Percentiles rank a stretch among this genome's conserved stretches.
Conservation (phyloP, 2,113 vertebrate species). For the Brachirus orientalis region DNA sequence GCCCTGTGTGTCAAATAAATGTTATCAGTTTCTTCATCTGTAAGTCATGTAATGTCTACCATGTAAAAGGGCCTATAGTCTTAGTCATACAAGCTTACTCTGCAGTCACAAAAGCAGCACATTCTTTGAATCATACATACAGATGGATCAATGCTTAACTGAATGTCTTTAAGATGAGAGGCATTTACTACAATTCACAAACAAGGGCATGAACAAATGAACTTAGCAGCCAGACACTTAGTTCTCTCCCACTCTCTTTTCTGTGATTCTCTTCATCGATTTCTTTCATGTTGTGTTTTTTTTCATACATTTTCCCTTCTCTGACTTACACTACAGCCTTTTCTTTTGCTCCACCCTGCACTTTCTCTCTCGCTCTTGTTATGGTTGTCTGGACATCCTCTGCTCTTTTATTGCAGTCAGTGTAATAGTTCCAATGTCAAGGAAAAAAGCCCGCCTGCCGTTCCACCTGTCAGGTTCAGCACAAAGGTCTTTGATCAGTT, state of each 20-base stretch:
- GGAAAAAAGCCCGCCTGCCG: slow-evolving; percentile 21
- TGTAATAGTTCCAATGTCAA: slow-evolving; percentile 64
- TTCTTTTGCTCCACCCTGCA: slow-evolving; percentile 11
- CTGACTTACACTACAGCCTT: slow-evolving; percentile 41
- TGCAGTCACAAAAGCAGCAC: slow-evolving; percentile 15
- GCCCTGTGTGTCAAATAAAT: no score
- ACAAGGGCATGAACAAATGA: slow-evolving; percentile 41
- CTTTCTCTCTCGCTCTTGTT: slow-evolving; percentile 24
- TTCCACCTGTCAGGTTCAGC: slow-evolving; percentile 37
- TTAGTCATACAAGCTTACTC: slow-evolving; percentile 33
- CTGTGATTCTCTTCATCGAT: slow-evolving; percentile 61
- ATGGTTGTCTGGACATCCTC: slow-evolving; percentile 27
- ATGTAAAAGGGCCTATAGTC: not conserved
- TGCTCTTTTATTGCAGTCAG: slow-evolving; percentile 44
- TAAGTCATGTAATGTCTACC: not conserved
- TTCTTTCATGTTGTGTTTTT: slow-evolving; percentile 68
- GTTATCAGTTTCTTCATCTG: no score
- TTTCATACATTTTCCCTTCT: slow-evolving; percentile 36
- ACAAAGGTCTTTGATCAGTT: slow-evolving; percentile 66
- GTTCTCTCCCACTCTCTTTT: slow-evolving; percentile 31
- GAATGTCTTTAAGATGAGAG: slow-evolving; percentile 43
- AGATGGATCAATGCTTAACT: slow-evolving; percentile 52
- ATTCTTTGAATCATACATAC: slow-evolving; percentile 22
- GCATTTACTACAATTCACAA: slow-evolving; percentile 50
- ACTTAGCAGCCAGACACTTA: slow-evolving; percentile 54